Evolutionary conservation across 2,113 vertebrate genomes (phyloP), one percentile per base, ranked within the genome.

Genomic region (Hippocampus guttulatus): DNA sequence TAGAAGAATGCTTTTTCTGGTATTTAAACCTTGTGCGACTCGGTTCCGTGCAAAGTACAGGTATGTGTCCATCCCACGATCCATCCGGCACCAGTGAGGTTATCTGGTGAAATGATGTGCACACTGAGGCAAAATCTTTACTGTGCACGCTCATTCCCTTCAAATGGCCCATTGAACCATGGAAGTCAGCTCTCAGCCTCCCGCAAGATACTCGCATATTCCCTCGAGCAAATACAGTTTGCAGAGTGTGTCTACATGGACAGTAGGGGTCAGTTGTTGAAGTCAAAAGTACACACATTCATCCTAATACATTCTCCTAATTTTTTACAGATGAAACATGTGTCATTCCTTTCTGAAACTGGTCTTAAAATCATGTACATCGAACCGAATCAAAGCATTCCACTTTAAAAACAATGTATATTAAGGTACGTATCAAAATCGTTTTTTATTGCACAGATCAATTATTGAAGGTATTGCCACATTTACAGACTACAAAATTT

Each of bases 91-190:
- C 72, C 64, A 45, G 33, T 2, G 6, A 64, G 73, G 74, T 63
- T 74, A 70, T 81, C 73, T 75, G 54, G 76, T 67, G 68, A 70
- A 81, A 81, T 77, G 70, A 76, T 75, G 77, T 75, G 67, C 66
- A 54, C 27, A 63, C 73, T 76, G 77, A 78, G 79, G 76, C 70
- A 73, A 78, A 82, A 82, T 76, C 71, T 73, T 51, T 16, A 30
- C 47, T 70, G 47, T 66, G 78, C 27, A 20, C 67, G 69, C 66
- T 79, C 68, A 62, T 72, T 82, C 76, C 68, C 76, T 84, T 80
- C 73, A 78, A 78, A 86, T 79, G 64, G 58, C 23, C 67, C 70
- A 68, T 51, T 88, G 82, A 87, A 83, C 63, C 66, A 38, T 38
- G 68, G 23, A 73, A 67, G 67, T 71, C 76, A 54, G 61, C 58